A percentile compares a stretch with the other conserved stretches of the same genome.
Evolutionary conservation across 2,113 vertebrate genomes (phyloP).

Genomic region (Salvelinus alpinus): DNA sequence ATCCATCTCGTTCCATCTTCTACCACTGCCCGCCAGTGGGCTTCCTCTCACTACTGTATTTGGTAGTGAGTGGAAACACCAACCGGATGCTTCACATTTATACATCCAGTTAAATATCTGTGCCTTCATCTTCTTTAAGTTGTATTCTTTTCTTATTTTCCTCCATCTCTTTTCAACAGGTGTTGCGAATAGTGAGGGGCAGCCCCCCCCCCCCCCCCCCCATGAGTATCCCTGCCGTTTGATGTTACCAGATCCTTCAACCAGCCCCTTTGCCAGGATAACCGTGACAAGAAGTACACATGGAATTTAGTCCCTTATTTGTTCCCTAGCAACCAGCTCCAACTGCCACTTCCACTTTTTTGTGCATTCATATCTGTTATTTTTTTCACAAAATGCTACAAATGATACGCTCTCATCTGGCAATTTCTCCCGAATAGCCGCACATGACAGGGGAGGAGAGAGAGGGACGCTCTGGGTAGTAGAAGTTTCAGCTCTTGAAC

Average conservation of each 20-base stretch:
- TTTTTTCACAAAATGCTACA: background rate
- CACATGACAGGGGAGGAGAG: conserved; percentile 33
- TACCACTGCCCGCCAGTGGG: too few species aligned
- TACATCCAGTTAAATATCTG: too few species aligned
- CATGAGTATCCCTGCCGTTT: conserved; percentile 44
- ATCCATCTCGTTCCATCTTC: too few species aligned
- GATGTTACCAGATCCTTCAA: conserved; percentile 48
- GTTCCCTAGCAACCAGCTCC: conserved; percentile 53
- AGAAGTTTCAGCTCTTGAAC: conserved; percentile 23
- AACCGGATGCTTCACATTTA: too few species aligned
- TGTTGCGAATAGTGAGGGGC: conserved; percentile 42
- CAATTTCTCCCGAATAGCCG: conserved; percentile 38
- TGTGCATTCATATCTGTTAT: conserved; percentile 1
- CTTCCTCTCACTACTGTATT: too few species aligned
- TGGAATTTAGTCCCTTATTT: conserved; percentile 41
- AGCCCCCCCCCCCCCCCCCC: conserved; percentile 36
- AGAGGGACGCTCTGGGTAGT: conserved; percentile 27
- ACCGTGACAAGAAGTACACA: conserved; percentile 44
- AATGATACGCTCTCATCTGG: conserved; percentile 13
- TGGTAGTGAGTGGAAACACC: too few species aligned
- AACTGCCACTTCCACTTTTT: background rate
- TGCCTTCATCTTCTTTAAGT: background rate
- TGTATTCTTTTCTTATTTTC: background rate
- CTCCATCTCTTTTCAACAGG: background rate
- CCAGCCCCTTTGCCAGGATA: conserved; percentile 1